Evolutionary conservation across 2,888 invertebrate species (phyloP).

Genomic region (Trypoxylon attenuatum): DNA sequence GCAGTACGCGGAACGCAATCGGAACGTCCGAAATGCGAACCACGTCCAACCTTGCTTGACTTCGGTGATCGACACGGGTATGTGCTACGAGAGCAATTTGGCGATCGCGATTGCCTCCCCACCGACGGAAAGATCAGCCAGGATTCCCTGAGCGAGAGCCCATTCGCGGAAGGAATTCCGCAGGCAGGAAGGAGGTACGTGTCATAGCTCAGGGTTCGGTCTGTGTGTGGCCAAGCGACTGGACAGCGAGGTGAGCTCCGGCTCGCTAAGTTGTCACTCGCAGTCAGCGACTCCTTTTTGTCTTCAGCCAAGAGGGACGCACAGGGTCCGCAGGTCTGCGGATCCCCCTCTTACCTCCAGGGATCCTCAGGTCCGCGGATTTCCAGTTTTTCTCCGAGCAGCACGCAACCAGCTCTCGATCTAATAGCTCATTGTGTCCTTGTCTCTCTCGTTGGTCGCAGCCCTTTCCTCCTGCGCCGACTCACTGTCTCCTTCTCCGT

Average conservation of each 20-base stretch:
- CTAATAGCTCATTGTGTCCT: constrained; percentile 67
- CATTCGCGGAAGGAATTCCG: constrained; percentile 55
- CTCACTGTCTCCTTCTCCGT: constrained; percentile 6
- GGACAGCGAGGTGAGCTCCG: constrained; percentile 67
- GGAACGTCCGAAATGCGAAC: too few relatives aligned
- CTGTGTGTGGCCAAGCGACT: constrained; percentile 59
- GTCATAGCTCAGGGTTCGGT: constrained; percentile 57
- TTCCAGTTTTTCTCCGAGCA: constrained; percentile 69
- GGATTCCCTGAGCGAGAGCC: too few relatives aligned
- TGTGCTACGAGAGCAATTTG: too few relatives aligned
- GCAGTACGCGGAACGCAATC: too few relatives aligned
- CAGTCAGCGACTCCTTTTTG: constrained; percentile 70
- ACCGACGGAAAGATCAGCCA: constrained; percentile 37
- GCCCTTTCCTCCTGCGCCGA: constrained; percentile 26
- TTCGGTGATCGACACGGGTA: too few relatives aligned
- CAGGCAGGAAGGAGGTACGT: constrained; percentile 47
- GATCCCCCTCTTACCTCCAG: too few relatives aligned
- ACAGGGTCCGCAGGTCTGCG: constrained; percentile 13
- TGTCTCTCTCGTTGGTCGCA: constrained; percentile 44
- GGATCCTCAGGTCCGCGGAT: constrained; percentile 64
- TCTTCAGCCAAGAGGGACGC: constrained; percentile 37
- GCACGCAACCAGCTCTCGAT: constrained; percentile 65
- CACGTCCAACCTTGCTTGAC: too few relatives aligned
- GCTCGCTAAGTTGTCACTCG: constrained; percentile 73
- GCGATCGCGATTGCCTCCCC: too few relatives aligned